Evolutionary conservation across 1,140 invertebrate species (phyloP).

Genomic region (Periplaneta americana): DNA sequence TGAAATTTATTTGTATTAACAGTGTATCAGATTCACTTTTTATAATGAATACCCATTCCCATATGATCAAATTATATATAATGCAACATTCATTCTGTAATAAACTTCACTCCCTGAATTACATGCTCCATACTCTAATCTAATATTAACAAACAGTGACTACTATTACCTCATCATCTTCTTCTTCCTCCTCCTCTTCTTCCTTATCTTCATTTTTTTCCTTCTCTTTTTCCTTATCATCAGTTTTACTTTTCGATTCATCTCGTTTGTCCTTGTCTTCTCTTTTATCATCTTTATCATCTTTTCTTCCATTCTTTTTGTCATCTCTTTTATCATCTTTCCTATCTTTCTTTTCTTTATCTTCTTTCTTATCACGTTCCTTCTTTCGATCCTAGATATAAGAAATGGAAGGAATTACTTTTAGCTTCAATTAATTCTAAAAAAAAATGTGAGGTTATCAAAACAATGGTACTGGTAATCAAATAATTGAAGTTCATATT

Average conservation of each 20-base stretch:
- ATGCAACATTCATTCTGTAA: too few species aligned
- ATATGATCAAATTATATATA: too few species aligned
- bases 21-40: too few species aligned
- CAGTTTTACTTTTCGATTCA: conserved; percentile 28
- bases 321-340: conserved; percentile 34
- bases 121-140: too few species aligned
- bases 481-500: too few species aligned
- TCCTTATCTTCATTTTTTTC: conserved; percentile 40
- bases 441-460: too few species aligned
- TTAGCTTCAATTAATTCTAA: too few species aligned
- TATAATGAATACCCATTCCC: too few species aligned
- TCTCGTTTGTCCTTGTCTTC: conserved; percentile 48
- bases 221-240: conserved; percentile 37
- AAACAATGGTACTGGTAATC: too few species aligned
- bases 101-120: too few species aligned
- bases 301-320: conserved; percentile 42
- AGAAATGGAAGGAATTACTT: too few species aligned
- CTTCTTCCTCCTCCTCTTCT: conserved; percentile 38
- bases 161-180: conserved; percentile 28
- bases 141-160: not conserved
- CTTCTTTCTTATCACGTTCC: conserved; percentile 26
- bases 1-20: too few species aligned
- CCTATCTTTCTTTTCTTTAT: conserved; percentile 31
- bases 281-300: conserved; percentile 47
- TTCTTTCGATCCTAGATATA: conserved; percentile 32